Percentiles rank a stretch among this genome's conserved stretches.
Evolutionary conservation across 2,113 vertebrate genomes (phyloP).

Genomic region (Callopanchax toddi): DNA sequence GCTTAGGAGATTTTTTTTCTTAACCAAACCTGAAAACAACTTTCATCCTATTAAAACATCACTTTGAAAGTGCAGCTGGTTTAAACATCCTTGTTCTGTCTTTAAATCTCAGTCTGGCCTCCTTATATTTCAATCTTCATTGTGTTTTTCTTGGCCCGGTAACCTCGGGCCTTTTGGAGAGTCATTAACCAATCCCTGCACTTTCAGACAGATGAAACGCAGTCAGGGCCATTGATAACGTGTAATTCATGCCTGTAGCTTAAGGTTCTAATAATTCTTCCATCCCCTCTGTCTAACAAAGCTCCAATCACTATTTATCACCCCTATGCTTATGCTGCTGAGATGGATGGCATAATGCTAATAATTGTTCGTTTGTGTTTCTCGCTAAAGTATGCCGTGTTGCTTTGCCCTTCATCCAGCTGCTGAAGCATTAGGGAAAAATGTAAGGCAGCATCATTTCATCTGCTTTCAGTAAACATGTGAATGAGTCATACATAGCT

Average conservation of each 20-base stretch:
- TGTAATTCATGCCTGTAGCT: constrained; percentile 67
- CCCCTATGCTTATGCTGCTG: constrained; percentile 46
- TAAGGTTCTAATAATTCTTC: constrained; percentile 65
- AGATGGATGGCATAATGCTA: constrained; percentile 40
- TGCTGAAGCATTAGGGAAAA: constrained; percentile 18
- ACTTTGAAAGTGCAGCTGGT: constrained; percentile 25
- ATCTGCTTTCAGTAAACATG: constrained; percentile 36
- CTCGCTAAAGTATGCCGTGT: constrained; percentile 17
- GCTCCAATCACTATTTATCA: constrained; percentile 64
- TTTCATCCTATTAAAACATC: not conserved
- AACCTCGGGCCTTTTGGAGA: constrained; percentile 45
- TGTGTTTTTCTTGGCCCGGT: constrained; percentile 19
- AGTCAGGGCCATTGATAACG: constrained; percentile 41
- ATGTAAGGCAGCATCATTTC: constrained; percentile 37
- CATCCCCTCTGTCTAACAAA: constrained; percentile 54
- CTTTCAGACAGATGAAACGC: constrained; percentile 59
- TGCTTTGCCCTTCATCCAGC: constrained; percentile 44
- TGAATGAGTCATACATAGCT: constrained; percentile 30
- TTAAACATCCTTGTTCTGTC: constrained; percentile 5
- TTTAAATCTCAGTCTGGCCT: constrained; percentile 2
- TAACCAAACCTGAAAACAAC: constrained; percentile 1
- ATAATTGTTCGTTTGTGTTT: constrained; percentile 40
- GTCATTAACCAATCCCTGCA: constrained; percentile 51
- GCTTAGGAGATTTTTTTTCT: not conserved
- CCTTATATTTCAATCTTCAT: constrained; percentile 44